Percentiles rank a stretch among this genome's conserved stretches.
These are phyloP conservation scores for Gymnopithys bicolor DNA, from an alignment of 2,797 vertebrate species.

Conservation along the genomic window DNA sequence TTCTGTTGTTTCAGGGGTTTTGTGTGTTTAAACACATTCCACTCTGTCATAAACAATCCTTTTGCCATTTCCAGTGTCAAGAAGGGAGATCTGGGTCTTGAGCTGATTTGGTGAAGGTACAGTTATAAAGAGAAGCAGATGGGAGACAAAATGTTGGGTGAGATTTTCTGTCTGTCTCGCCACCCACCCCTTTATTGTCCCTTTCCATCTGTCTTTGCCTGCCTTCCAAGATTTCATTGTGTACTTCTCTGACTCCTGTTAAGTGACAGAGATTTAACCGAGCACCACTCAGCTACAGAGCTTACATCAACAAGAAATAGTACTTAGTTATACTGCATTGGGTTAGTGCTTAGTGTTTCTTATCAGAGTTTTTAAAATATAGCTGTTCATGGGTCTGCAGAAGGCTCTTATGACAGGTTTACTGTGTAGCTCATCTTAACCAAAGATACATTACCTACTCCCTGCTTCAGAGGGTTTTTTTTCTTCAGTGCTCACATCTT, in stretches of 20 bases:
- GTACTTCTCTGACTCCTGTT: background rate
- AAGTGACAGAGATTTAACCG: slow-evolving; percentile 27
- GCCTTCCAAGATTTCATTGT: slow-evolving; percentile 17
- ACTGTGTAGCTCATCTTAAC: background rate
- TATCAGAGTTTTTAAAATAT: background rate
- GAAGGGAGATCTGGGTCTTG: background rate
- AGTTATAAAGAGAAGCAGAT: background rate
- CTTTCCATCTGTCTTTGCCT: slow-evolving; percentile 29
- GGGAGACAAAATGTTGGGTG: slow-evolving; percentile 4
- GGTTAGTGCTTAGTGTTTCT: background rate
- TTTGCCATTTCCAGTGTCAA: background rate
- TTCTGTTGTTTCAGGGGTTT: background rate
- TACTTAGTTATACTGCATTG: background rate
- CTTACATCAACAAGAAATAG: slow-evolving; percentile 12
- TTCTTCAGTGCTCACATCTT: background rate
- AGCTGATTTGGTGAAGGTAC: background rate
- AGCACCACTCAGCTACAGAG: background rate
- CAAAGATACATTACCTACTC: background rate
- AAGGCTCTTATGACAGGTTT: background rate
- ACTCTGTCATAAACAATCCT: background rate
- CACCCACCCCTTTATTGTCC: slow-evolving; percentile 20
- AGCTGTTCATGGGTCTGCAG: background rate
- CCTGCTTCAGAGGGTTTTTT: background rate
- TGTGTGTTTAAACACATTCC: background rate
- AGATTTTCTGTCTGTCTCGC: slow-evolving; percentile 27